Evolutionary conservation across 2,888 invertebrate species (phyloP), one percentile per base, ranked within the genome.

Genomic region (Drosophila fulvimacula): DNA sequence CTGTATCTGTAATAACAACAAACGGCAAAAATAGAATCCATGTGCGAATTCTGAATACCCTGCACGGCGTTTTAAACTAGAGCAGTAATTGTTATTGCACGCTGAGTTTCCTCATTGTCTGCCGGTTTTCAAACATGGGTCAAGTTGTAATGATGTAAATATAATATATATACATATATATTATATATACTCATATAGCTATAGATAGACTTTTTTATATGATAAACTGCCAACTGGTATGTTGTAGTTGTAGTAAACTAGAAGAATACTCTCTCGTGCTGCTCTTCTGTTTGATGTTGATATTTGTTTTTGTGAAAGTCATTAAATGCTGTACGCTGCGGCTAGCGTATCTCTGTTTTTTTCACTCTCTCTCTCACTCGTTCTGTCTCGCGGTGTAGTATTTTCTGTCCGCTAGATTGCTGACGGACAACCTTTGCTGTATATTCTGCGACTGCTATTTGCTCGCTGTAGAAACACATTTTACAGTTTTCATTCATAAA

Each of bases 41-140:
- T 84, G 82, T 87, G 80, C 85, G 61, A 84, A 64, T 58, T 60
- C 21, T 56, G 24, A 32, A 71, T 65, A 73, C 70, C 39, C 76
- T 75, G 32, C 27, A 41, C 13, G 3, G 32, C 44, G n/a, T 36
- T 17, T 1, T 0, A n/a, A 27, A 15, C 7, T 15, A 53, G 5
- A 27, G n/a, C 15, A 30, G 3, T 52, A 39, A 32, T 32, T 11
- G 11, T 38, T 36, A 3, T 17, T 11, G 3, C 19, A n/a, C n/a
- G 13, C 13, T 41, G 21, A 24, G 21, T 42, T 13, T 42, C 5
- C 21, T 42, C 7, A 42, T 42, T 42, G 15, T 42, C 15, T 2
- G 24, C 42, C 13, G 42, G 34, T 13, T 49, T 17, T 15, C 3
- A 32, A 11, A 9, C 9, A 3, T 11, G 32, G 11, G 32, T 32